Conservation (phyloP, 2,113 vertebrate genomes). For the Lucifuga dentata region DNA sequence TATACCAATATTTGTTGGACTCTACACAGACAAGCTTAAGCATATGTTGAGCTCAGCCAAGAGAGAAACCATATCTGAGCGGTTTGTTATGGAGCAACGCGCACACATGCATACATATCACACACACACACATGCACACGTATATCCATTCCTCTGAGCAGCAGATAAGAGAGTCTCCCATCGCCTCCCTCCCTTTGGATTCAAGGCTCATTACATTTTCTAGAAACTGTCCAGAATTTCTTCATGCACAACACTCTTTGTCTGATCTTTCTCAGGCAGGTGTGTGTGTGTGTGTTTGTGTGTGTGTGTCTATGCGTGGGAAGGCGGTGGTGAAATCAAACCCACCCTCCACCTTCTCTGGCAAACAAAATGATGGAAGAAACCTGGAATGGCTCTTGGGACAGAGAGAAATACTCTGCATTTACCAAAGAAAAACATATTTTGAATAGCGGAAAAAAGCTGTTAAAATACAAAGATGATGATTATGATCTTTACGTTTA, state of each 20-base stretch:
- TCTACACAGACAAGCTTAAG: slow-evolving; percentile 17
- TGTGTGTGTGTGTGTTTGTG: background rate
- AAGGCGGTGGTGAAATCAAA: slow-evolving; percentile 12
- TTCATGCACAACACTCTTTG: slow-evolving; percentile 27
- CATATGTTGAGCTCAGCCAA: slow-evolving; percentile 23
- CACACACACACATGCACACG: background rate
- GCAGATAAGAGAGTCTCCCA: slow-evolving; percentile 15
- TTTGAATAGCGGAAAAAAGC: background rate
- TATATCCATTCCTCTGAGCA: slow-evolving; percentile 10
- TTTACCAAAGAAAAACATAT: slow-evolving; percentile 39
- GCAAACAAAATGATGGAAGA: slow-evolving; percentile 48
- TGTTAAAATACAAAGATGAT: slow-evolving; percentile 1
- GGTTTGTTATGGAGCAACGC: slow-evolving; percentile 17
- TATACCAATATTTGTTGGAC: slow-evolving; percentile 18
- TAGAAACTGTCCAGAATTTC: slow-evolving; percentile 20
- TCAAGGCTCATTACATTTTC: slow-evolving; percentile 49
- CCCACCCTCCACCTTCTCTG: slow-evolving; percentile 39
- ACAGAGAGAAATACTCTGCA: slow-evolving; percentile 39
- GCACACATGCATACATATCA: background rate
- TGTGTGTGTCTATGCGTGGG: slow-evolving; percentile 1
- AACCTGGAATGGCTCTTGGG: slow-evolving; percentile 30
- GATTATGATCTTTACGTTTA: slow-evolving; percentile 1
- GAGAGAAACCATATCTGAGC: slow-evolving; percentile 33
- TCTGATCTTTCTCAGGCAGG: slow-evolving; percentile 28
- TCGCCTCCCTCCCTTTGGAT: slow-evolving; percentile 37